A percentile compares a stretch with the other conserved stretches of the same genome.
Evolutionary conservation across 2,113 vertebrate genomes (phyloP).

Genomic region (Poeciliopsis occidentalis): DNA sequence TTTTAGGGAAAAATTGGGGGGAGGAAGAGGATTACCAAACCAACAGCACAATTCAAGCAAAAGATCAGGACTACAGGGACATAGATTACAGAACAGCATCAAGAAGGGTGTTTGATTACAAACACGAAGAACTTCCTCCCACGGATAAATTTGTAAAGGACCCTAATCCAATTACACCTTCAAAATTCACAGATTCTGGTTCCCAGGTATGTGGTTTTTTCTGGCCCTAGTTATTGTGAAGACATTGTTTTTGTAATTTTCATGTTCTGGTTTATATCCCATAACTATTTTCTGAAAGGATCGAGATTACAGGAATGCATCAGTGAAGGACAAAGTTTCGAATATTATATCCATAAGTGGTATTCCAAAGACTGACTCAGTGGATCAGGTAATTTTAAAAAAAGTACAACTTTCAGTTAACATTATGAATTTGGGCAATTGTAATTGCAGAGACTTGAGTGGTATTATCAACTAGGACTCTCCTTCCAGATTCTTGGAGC

Average conservation of each 20-base stretch:
- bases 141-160: constrained; percentile 82
- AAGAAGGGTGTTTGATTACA: constrained; percentile 85
- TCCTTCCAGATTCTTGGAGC: constrained; percentile 78
- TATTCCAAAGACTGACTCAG: constrained; percentile 92
- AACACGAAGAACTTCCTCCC: constrained; percentile 82
- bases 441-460: neutral
- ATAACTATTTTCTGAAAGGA: constrained; percentile 80
- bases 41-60: constrained; percentile 83
- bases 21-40: constrained; percentile 80
- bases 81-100: constrained; percentile 91
- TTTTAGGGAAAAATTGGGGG: constrained; percentile 51
- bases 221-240: neutral
- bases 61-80: constrained; percentile 93
- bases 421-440: neutral
- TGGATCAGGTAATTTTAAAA: constrained; percentile 86
- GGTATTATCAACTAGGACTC: neutral
- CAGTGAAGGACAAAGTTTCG: constrained; percentile 88
- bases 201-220: constrained; percentile 72
- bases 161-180: constrained; percentile 56
- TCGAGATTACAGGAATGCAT: constrained; percentile 93
- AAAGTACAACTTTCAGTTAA: neutral
- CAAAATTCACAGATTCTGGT: constrained; percentile 74
- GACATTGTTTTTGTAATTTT: neutral
- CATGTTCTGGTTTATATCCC: constrained; percentile 17
- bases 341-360: constrained; percentile 90